Base-by-base conservation (phyloP, 2,888 invertebrate genomes). In the Ochropleura leucogaster region DNA sequence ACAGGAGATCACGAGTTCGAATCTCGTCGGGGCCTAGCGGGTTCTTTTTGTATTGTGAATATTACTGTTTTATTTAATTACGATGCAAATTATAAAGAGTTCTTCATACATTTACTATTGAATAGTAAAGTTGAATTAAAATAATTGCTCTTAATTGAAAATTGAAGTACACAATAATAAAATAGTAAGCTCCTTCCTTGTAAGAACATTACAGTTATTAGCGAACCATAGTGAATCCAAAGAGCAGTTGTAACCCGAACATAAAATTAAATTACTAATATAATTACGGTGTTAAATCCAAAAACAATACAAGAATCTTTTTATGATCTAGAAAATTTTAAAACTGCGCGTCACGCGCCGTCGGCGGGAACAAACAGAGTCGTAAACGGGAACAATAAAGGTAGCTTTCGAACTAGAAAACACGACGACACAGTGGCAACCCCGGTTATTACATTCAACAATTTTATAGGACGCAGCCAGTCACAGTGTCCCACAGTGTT, bases 1-100 rank as follows among this genome's bases (percentile, higher is more conserved):
- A 95, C 95, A 95, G 95, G 95, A 95, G 95, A 95, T 95, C 95
- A 90, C 86, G 95, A 95, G 95, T 95, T 95, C 95, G 94, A 95
- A 95, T 95, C 95, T 81, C 84, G 80, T 74, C 85, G 83, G 77
- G 85, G 85, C 83, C 87, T 87, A 44, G 20, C 0, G 16, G 42
- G 10, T 62, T n/a, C 55, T 83, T 83, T 83, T 83, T 77, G 72
- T 49, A 10, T 59, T 51, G 10, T 4, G 14, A 49, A 63, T 44
- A 20, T 82, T 44, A 7, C 10, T 40, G 0, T 51, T 30, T 30
- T 59, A 64, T 73, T 73, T 49, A 0, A 42, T 60, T 82, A 14
- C 10, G 0, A 5, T 47, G 12, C 10, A 42, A 79, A 51, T 64
- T n/a, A 18, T 30, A 44, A 40, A 42, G 10, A 46, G 7, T 47